Conservation (phyloP, 1,140 invertebrate species). For the Calephelis nemesis region DNA sequence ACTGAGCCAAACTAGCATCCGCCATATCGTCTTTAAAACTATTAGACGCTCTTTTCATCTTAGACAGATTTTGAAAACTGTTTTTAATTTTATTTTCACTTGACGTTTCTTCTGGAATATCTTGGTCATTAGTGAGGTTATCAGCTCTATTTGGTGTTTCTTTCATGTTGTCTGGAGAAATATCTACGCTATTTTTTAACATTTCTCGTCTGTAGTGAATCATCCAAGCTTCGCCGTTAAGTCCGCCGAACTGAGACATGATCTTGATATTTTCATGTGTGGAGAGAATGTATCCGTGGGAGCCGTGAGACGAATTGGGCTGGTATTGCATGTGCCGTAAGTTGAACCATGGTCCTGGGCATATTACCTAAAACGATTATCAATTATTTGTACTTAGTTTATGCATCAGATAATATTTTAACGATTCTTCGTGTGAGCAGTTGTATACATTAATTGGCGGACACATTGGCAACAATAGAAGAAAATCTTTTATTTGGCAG, state of each 20-base stretch:
- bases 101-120: slow-evolving; percentile 20
- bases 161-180: slow-evolving; percentile 26
- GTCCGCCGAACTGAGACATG: slow-evolving; percentile 32
- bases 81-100: slow-evolving; percentile 37
- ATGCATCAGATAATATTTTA: not conserved
- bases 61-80: slow-evolving; percentile 34
- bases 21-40: not conserved
- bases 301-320: slow-evolving; percentile 56
- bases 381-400: not conserved
- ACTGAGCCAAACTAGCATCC: too few species aligned
- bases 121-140: slow-evolving; percentile 1
- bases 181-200: slow-evolving; percentile 29
- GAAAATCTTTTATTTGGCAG: too few species aligned
- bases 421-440: too few species aligned
- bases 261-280: slow-evolving; percentile 39
- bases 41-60: slow-evolving; percentile 26
- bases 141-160: slow-evolving; percentile 9
- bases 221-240: slow-evolving; percentile 40
- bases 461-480: too few species aligned
- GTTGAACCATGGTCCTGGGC: slow-evolving; percentile 60
- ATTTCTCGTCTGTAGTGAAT: slow-evolving; percentile 37
- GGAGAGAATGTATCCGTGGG: slow-evolving; percentile 57
- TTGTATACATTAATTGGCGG: too few species aligned
- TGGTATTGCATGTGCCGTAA: slow-evolving; percentile 67
- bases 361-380: slow-evolving; percentile 46